Conservation (phyloP, 1,140 invertebrate species). For the Cotesia chilonis region DNA sequence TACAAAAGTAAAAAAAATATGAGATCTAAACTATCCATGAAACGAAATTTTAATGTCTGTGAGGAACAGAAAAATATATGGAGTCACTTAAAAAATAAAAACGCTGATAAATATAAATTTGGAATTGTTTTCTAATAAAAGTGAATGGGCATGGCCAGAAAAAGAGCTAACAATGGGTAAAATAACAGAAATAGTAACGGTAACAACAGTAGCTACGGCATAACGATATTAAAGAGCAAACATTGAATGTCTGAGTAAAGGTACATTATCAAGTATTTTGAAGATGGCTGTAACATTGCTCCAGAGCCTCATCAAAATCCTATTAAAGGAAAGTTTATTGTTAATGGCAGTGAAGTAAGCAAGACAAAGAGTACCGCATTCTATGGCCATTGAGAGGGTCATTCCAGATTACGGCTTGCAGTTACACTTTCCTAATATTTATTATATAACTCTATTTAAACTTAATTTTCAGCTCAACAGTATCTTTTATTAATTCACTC, state of each 20-base stretch:
- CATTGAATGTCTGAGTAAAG: slow-evolving; percentile 10
- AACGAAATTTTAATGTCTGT: too few species aligned
- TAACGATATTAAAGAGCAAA: not conserved
- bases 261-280: slow-evolving; percentile 18
- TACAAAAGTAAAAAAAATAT: too few species aligned
- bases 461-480: slow-evolving; percentile 13
- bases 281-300: not conserved
- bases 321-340: slow-evolving; percentile 32
- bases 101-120: too few species aligned
- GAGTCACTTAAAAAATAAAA: too few species aligned
- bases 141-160: too few species aligned
- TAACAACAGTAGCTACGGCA: too few species aligned
- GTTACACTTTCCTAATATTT: slow-evolving; percentile 17
- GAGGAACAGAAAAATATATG: too few species aligned
- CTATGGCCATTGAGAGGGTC: slow-evolving; percentile 3
- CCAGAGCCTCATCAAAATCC: slow-evolving; percentile 27
- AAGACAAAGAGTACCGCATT: slow-evolving; percentile 21
- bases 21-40: too few species aligned
- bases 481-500: slow-evolving; percentile 7
- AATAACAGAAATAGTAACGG: too few species aligned
- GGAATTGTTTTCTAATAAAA: too few species aligned
- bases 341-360: slow-evolving; percentile 15
- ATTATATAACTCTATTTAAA: slow-evolving; percentile 11
- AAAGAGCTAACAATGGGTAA: too few species aligned
- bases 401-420: slow-evolving; percentile 18